Conservation (phyloP, 2,113 vertebrate genomes). For the Polypterus bichir region DNA sequence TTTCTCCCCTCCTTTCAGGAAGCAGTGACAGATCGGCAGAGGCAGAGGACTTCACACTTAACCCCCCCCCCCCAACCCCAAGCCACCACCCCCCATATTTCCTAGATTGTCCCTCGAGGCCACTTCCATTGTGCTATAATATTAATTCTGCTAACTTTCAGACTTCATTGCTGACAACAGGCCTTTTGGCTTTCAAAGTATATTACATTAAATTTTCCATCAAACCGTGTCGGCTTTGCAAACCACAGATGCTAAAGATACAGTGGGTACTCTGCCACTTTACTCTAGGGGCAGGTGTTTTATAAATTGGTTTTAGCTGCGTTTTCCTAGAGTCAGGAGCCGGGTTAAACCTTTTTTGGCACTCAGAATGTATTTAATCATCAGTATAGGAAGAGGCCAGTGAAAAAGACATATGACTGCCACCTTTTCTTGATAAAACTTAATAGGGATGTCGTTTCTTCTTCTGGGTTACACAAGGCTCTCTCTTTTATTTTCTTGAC, state of each 20-base stretch:
- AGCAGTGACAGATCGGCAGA: constrained; percentile 56
- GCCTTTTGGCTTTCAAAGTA: constrained; percentile 60
- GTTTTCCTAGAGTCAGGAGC: constrained; percentile 53
- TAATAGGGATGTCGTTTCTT: constrained; percentile 50
- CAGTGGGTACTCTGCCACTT: constrained; percentile 55
- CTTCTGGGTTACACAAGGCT: constrained; percentile 46
- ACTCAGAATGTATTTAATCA: constrained; percentile 44
- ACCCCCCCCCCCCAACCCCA: constrained; percentile 31
- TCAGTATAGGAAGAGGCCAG: constrained; percentile 32
- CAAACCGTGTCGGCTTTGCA: constrained; percentile 62
- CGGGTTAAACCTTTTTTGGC: constrained; percentile 41
- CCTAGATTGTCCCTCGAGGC: constrained; percentile 51
- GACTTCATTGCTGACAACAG: constrained; percentile 75
- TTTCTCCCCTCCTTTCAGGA: constrained; percentile 62
- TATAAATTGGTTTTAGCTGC: constrained; percentile 83
- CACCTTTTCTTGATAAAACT: constrained; percentile 54
- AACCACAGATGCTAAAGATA: constrained; percentile 56
- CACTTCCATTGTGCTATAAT: constrained; percentile 58
- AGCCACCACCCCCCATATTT: constrained; percentile 34
- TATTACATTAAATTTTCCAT: constrained; percentile 72
- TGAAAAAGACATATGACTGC: constrained; percentile 22
- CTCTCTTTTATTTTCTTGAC: constrained; percentile 37
- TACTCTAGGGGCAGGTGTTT: constrained; percentile 68
- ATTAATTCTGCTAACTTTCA: constrained; percentile 67
- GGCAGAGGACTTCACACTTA: constrained; percentile 61